Percentiles rank a stretch among this genome's conserved stretches.
Evolutionary conservation across 2,113 vertebrate species (phyloP).

Genomic region (Rafetus swinhoei): DNA sequence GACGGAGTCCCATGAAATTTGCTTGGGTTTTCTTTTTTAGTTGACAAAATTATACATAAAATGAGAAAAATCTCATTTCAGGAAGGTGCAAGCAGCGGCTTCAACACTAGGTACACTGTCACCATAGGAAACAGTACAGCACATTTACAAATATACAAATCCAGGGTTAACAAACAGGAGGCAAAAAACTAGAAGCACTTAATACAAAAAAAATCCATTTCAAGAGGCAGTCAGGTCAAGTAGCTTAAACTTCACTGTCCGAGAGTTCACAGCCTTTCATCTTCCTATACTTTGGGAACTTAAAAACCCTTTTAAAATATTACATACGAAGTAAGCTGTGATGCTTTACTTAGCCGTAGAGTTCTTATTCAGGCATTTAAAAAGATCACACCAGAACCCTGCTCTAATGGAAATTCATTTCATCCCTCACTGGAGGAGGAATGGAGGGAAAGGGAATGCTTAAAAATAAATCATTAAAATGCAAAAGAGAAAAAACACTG

Average conservation of each 20-base stretch:
- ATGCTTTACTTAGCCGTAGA: not conserved
- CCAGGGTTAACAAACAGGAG: slow-evolving; percentile 65
- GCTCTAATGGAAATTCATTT: not conserved
- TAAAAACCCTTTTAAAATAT: not conserved
- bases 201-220: slow-evolving; percentile 15
- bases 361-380: slow-evolving; percentile 10
- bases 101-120: slow-evolving; percentile 74
- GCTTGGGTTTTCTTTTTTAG: slow-evolving; percentile 61
- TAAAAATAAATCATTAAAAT: slow-evolving; percentile 53
- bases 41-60: slow-evolving; percentile 82
- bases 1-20: slow-evolving; percentile 75
- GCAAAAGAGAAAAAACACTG: not conserved
- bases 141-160: slow-evolving; percentile 77
- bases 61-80: slow-evolving; percentile 78
- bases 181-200: slow-evolving; percentile 41
- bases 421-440: not conserved
- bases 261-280: slow-evolving; percentile 6
- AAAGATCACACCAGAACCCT: not conserved
- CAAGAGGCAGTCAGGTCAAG: slow-evolving; percentile 37
- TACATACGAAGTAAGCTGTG: not conserved
- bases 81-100: slow-evolving; percentile 73
- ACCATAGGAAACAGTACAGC: slow-evolving; percentile 75
- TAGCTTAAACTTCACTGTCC: slow-evolving; percentile 69
- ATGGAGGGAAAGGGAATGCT: slow-evolving; percentile 37
- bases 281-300: not conserved